Evolutionary conservation across 2,797 vertebrate genomes (phyloP).

Genomic region (Malurus leucopterus): DNA sequence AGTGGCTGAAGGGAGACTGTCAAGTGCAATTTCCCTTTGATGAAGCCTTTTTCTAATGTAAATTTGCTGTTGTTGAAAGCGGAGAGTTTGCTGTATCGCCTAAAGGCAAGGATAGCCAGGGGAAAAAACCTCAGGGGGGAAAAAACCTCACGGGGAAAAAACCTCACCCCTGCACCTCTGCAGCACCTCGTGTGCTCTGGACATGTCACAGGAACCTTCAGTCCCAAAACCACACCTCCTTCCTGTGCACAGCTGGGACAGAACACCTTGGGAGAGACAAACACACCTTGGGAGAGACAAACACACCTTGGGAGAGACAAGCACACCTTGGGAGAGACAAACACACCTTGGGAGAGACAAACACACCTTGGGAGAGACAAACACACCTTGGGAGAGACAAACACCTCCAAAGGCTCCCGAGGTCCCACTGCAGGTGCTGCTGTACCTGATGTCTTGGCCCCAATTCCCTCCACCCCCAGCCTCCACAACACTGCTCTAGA

Average conservation of each 20-base stretch:
- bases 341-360: neutral
- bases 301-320: neutral
- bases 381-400: neutral
- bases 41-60: neutral
- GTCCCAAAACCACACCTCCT: neutral
- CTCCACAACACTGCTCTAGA: neutral
- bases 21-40: neutral
- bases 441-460: neutral
- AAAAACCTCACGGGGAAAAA: neutral
- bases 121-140: neutral
- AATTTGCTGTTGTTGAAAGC: neutral
- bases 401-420: neutral
- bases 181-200: neutral
- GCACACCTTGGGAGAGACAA: neutral
- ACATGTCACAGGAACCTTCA: accelerated
- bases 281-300: neutral
- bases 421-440: neutral
- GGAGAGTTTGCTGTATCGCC: neutral
- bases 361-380: too few relatives aligned
- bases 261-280: neutral
- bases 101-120: neutral
- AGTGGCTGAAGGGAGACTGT: conserved; percentile 9
- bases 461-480: neutral
- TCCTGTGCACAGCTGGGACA: neutral
- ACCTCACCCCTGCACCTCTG: neutral